Percentiles rank a stretch among this genome's conserved stretches.
Evolutionary conservation across 2,113 vertebrate species (phyloP).

Genomic region (Eptatretus burgeri): DNA sequence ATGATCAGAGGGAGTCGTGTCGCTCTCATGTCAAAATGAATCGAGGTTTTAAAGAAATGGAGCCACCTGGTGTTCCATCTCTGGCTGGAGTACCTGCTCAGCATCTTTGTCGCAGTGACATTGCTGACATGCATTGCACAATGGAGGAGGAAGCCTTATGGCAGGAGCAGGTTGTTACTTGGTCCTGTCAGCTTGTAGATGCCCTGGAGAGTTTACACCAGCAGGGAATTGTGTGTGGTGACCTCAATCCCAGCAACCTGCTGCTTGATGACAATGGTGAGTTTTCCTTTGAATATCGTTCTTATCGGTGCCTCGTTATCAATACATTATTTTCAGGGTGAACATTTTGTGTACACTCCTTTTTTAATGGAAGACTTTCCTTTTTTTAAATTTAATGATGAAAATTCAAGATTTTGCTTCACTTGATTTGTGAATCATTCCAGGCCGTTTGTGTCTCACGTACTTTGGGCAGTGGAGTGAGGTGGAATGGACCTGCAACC

Average conservation of each 20-base stretch:
- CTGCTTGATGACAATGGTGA: constrained; percentile 47
- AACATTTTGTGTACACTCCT: neutral
- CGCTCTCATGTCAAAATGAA: too few relatives aligned
- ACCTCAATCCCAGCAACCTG: constrained; percentile 78
- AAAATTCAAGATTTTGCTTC: constrained; percentile 4
- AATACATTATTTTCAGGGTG: neutral
- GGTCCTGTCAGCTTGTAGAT: constrained; percentile 59
- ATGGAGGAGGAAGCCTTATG: constrained; percentile 19
- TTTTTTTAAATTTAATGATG: neutral
- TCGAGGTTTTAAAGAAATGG: too few relatives aligned
- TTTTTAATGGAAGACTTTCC: neutral
- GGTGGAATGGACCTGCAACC: constrained; percentile 39
- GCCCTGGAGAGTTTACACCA: constrained; percentile 68
- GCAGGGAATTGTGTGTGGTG: constrained; percentile 64
- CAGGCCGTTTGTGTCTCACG: constrained; percentile 56
- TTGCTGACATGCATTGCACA: too few relatives aligned
- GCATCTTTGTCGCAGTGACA: too few relatives aligned
- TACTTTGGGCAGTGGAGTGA: constrained; percentile 95
- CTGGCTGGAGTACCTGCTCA: too few relatives aligned
- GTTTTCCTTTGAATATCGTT: neutral
- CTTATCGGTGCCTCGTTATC: too few relatives aligned
- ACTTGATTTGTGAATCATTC: constrained; percentile 9
- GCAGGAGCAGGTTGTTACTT: constrained; percentile 39
- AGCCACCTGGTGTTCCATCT: too few relatives aligned
- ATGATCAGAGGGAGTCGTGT: too few relatives aligned